Conservation (phyloP, 2,888 invertebrate species). For the Ennomos quercinarius region DNA sequence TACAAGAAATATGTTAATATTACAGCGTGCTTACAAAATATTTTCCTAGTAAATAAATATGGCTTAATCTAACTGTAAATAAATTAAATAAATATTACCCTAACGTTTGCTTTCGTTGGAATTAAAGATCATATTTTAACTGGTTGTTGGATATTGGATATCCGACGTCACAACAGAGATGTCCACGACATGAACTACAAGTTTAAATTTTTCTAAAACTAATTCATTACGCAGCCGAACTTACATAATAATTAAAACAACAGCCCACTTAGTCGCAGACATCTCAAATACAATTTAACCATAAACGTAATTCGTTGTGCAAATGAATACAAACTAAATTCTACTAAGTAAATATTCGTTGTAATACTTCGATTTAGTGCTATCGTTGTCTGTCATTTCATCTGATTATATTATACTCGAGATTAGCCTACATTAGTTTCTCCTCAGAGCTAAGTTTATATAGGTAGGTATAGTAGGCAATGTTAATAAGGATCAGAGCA, state of each 20-base stretch:
- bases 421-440: slow-evolving; percentile 48
- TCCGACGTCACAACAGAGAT: slow-evolving; percentile 27
- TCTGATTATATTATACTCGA: slow-evolving; percentile 42
- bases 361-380: slow-evolving; percentile 67
- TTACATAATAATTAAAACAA: slow-evolving; percentile 20
- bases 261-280: slow-evolving; percentile 19
- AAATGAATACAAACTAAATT: slow-evolving; percentile 57
- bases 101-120: slow-evolving; percentile 21
- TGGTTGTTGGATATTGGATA: slow-evolving; percentile 39
- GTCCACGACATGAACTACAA: slow-evolving; percentile 26
- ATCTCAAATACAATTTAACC: slow-evolving; percentile 28
- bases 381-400: slow-evolving; percentile 54
- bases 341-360: slow-evolving; percentile 62
- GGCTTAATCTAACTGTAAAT: slow-evolving; percentile 18
- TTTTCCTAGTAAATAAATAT: slow-evolving; percentile 21
- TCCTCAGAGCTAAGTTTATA: slow-evolving; percentile 26
- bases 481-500: slow-evolving; percentile 12
- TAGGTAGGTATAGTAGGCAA: not conserved
- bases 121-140: slow-evolving; percentile 18
- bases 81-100: slow-evolving; percentile 21
- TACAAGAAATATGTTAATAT: slow-evolving; percentile 7
- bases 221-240: slow-evolving; percentile 33
- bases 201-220: slow-evolving; percentile 31
- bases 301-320: slow-evolving; percentile 55
- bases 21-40: slow-evolving; percentile 22